Percentiles rank a stretch among this genome's conserved stretches.
phyloP scores from a whole-genome alignment of 1,140 invertebrate species.

The Cydia amplana region DNA sequence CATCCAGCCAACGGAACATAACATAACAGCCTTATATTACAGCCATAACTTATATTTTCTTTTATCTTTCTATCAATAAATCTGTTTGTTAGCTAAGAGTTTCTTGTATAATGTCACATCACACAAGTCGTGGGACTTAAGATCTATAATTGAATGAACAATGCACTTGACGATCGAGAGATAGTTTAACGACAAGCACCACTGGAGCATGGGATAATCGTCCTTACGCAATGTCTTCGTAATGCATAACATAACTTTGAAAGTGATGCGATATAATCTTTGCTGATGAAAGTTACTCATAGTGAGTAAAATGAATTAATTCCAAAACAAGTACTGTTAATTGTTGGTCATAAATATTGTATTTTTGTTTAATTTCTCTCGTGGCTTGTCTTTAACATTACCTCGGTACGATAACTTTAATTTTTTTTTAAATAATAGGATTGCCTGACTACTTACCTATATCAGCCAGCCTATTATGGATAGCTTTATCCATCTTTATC shows the following conservation, averaged over 20 bases:
- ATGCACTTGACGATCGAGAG: conserved; percentile 1
- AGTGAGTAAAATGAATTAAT: neutral
- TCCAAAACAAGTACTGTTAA: neutral
- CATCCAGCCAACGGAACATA: no score
- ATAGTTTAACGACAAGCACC: conserved; percentile 12
- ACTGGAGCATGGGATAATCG: conserved; percentile 30
- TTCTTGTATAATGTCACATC: neutral
- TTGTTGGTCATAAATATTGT: neutral
- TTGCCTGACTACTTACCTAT: no score
- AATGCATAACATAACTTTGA: conserved; percentile 24
- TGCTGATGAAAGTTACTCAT: conserved; percentile 6
- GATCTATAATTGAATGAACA: conserved; percentile 21
- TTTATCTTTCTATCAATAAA: neutral
- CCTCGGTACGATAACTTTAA: no score
- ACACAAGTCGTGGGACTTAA: conserved; percentile 2
- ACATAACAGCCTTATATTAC: neutral
- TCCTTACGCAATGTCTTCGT: conserved; percentile 20
- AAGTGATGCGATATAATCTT: conserved; percentile 20
- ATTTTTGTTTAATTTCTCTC: neutral
- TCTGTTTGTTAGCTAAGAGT: neutral
- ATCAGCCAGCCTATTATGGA: no score
- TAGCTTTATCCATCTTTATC: no score
- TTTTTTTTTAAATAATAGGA: no score
- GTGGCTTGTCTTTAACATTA: neutral
- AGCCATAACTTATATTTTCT: neutral